Conservation (phyloP, 1,140 invertebrate genomes). For the Sitodiplosis mosellana region DNA sequence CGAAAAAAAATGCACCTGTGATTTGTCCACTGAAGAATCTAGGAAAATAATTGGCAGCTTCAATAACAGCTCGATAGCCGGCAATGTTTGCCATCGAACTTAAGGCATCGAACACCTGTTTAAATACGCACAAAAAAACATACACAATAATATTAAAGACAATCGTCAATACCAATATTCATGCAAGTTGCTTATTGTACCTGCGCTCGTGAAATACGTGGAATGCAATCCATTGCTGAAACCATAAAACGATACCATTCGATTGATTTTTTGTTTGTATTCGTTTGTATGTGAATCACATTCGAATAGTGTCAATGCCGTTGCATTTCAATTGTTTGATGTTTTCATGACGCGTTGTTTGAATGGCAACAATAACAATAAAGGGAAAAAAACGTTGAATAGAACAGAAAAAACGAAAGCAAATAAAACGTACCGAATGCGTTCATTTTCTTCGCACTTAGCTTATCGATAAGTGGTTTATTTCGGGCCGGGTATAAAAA, state of each 20-base stretch:
- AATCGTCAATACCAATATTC: too few relatives aligned
- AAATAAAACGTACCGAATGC: conserved; percentile 53
- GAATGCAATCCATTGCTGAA: conserved; percentile 66
- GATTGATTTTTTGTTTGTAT: too few relatives aligned
- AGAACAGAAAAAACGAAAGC: neutral
- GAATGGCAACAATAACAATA: neutral
- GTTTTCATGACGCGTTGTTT: neutral
- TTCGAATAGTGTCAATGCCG: neutral
- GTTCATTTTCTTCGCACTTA: conserved; percentile 53
- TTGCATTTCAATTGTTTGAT: neutral
- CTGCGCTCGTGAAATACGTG: conserved; percentile 65
- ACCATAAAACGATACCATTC: conserved; percentile 9
- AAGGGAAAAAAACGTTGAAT: neutral
- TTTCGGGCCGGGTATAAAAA: conserved; percentile 78
- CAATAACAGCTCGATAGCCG: conserved; percentile 75
- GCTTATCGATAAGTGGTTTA: conserved; percentile 47
- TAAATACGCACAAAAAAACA: too few relatives aligned
- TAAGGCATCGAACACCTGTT: conserved; percentile 61
- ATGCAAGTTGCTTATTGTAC: too few relatives aligned
- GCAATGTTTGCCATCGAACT: conserved; percentile 88
- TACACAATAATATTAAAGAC: too few relatives aligned
- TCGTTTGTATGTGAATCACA: neutral
- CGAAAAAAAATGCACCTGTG: conserved; percentile 23
- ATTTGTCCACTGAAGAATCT: conserved; percentile 75
- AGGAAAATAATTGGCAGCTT: conserved; percentile 77